phyloP scores from a whole-genome alignment of 37 sponge, comb jelly and placozoan species.

The Chondrosia reniformis region DNA sequence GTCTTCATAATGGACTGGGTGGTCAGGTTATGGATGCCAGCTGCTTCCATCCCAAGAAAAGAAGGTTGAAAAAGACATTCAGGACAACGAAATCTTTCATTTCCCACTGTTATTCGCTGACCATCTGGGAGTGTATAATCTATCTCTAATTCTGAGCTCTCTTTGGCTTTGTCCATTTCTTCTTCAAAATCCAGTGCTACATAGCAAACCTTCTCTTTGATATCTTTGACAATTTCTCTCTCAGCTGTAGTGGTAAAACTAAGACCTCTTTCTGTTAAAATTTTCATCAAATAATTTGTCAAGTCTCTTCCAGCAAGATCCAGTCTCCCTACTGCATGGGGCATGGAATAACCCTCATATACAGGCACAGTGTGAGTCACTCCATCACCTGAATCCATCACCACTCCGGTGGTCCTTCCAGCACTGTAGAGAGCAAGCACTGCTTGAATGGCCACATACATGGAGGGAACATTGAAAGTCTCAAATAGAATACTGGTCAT shows the following conservation, averaged over 20 bases:
- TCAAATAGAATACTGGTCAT: slow-evolving; percentile 79
- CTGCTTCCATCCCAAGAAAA: slow-evolving; percentile 34
- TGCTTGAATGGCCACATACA: slow-evolving; percentile 78
- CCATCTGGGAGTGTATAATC: slow-evolving; percentile 32
- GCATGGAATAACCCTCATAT: slow-evolving; percentile 71
- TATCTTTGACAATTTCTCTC: slow-evolving; percentile 65
- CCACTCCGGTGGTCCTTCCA: slow-evolving; percentile 61
- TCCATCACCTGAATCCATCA: slow-evolving; percentile 64
- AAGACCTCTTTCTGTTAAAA: slow-evolving; percentile 67
- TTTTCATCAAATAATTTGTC: slow-evolving; percentile 69
- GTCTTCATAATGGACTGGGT: slow-evolving; percentile 35
- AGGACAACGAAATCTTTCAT: slow-evolving; percentile 47
- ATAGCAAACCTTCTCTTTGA: slow-evolving; percentile 67
- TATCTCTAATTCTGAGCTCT: slow-evolving; percentile 24
- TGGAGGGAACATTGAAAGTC: slow-evolving; percentile 74
- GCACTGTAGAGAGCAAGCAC: slow-evolving; percentile 52
- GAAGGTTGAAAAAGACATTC: slow-evolving; percentile 43
- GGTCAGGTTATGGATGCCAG: slow-evolving; percentile 32
- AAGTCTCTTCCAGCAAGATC: slow-evolving; percentile 69
- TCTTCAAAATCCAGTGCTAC: slow-evolving; percentile 59
- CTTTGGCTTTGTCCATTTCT: slow-evolving; percentile 25
- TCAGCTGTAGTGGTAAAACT: slow-evolving; percentile 73
- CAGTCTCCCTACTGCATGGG: slow-evolving; percentile 63
- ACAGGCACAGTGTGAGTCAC: slow-evolving; percentile 68
- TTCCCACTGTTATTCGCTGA: slow-evolving; percentile 59